Evolutionary conservation across 2,888 invertebrate species (phyloP).

Genomic region (Didymodactylos carnosus): DNA sequence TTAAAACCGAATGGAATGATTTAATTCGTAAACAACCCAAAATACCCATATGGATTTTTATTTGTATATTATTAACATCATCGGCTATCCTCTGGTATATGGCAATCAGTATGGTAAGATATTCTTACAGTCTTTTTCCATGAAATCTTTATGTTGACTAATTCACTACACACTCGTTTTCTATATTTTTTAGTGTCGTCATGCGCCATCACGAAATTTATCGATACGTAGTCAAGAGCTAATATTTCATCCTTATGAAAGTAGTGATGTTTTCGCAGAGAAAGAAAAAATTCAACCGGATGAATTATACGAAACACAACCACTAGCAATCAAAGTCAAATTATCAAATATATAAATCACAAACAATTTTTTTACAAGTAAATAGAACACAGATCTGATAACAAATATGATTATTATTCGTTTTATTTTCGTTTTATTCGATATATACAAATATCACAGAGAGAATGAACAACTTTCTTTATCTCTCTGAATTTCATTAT

Average conservation of each 20-base stretch:
- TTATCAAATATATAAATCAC: neutral
- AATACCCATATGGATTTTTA: neutral
- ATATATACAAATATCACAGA: no score
- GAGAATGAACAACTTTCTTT: no score
- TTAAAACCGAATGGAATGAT: neutral
- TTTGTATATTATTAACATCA: neutral
- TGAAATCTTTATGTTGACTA: neutral
- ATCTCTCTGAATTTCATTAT: no score
- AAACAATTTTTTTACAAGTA: neutral
- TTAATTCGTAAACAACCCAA: neutral
- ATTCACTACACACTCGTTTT: neutral
- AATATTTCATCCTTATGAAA: no score
- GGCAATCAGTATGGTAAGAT: no score
- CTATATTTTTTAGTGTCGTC: neutral
- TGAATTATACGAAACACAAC: neutral
- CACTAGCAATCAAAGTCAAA: neutral
- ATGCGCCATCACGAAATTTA: neutral
- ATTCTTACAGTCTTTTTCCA: no score
- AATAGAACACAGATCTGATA: no score
- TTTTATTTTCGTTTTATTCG: no score
- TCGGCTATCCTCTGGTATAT: neutral
- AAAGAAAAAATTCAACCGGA: neutral
- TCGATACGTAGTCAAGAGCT: neutral
- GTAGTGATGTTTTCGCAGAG: neutral
- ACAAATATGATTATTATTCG: no score